Conservation (phyloP, 2,113 vertebrate genomes). For the Promerops cafer region DNA sequence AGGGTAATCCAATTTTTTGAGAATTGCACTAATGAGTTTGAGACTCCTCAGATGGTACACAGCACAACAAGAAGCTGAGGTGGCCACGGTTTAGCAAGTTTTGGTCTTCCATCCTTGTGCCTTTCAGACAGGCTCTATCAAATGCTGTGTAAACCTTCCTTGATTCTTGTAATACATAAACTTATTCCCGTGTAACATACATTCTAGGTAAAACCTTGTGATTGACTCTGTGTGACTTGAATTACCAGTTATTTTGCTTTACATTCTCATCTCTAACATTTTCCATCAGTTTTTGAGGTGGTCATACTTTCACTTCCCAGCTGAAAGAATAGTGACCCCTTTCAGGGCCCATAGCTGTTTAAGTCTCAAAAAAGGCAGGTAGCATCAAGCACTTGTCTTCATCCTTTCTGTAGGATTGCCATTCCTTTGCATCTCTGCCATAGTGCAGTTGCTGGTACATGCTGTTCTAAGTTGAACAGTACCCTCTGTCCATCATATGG, state of each 20-base stretch:
- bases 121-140: neutral
- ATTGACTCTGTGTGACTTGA: neutral
- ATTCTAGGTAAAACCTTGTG: neutral
- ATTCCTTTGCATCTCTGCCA: rapidly evolving
- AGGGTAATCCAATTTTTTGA: neutral
- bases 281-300: neutral
- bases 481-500: rapidly evolving
- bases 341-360: neutral
- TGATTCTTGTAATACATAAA: neutral
- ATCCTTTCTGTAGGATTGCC: neutral
- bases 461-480: neutral
- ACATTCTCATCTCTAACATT: neutral
- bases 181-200: neutral
- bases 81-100: neutral
- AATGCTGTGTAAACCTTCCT: neutral
- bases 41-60: neutral
- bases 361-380: neutral
- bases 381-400: neutral
- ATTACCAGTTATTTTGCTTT: neutral
- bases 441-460: neutral
- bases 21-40: neutral
- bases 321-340: neutral
- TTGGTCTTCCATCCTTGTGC: neutral
- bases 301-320: rapidly evolving
- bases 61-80: neutral